These are phyloP conservation scores for Thamnophis sirtalis DNA, from an alignment of 2,113 vertebrate genomes.

Conservation along the genomic window DNA sequence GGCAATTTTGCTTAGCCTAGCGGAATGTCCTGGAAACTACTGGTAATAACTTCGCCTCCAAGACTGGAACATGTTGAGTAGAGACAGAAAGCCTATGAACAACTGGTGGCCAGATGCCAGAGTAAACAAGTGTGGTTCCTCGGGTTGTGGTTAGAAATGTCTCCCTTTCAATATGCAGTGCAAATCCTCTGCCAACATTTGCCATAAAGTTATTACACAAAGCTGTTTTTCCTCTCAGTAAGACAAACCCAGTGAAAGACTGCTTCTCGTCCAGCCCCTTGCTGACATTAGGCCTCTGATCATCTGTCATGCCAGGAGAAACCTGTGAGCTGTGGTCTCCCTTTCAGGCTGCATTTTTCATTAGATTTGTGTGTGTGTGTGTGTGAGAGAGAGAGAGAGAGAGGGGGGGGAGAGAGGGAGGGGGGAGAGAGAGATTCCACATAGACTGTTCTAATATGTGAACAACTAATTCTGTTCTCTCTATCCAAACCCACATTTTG, in stretches of 20 bases:
- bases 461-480: constrained; percentile 33
- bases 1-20: constrained; percentile 90
- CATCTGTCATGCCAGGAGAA: constrained; percentile 73
- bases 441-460: neutral
- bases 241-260: constrained; percentile 85
- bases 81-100: constrained; percentile 97
- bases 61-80: constrained; percentile 91
- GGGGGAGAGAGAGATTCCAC: too few species aligned
- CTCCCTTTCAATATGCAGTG: constrained; percentile 87
- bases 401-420: too few species aligned
- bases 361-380: constrained; percentile 64
- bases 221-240: constrained; percentile 84
- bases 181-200: constrained; percentile 85
- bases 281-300: constrained; percentile 64
- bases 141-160: constrained; percentile 93
- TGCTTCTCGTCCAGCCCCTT: constrained; percentile 77
- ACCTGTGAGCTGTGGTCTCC: constrained; percentile 65
- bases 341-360: constrained; percentile 64
- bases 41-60: constrained; percentile 80
- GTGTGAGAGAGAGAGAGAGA: neutral
- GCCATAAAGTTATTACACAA: constrained; percentile 88
- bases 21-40: constrained; percentile 93
- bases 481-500: constrained; percentile 33
- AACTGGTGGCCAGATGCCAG: constrained; percentile 91
- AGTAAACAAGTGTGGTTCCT: constrained; percentile 96